Percentiles rank a stretch among this genome's conserved stretches.
Conservation (phyloP, 2,113 vertebrate species). For the Nesoenas mayeri region DNA sequence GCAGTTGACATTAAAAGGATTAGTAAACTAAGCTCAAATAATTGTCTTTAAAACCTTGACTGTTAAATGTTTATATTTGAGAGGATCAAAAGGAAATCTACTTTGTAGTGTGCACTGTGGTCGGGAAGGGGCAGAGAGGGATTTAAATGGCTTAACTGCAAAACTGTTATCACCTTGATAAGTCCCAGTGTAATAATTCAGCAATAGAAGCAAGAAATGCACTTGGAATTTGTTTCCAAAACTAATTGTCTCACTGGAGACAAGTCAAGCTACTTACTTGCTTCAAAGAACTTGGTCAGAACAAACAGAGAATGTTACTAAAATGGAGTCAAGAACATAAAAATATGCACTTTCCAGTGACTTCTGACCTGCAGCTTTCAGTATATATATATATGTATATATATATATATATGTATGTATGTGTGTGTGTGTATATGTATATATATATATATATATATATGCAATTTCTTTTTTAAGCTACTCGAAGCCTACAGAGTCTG, state of each 20-base stretch:
- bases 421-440: too few relatives aligned
- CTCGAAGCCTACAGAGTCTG: background rate
- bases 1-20: constrained; percentile 61
- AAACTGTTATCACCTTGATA: constrained; percentile 61
- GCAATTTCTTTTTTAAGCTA: background rate
- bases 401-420: too few relatives aligned
- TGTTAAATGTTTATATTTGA: constrained; percentile 63
- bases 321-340: constrained; percentile 29
- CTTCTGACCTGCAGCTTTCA: background rate
- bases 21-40: constrained; percentile 59
- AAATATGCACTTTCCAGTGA: constrained; percentile 7
- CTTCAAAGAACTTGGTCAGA: constrained; percentile 28
- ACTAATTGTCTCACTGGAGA: constrained; percentile 18
- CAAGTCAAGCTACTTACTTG: constrained; percentile 54
- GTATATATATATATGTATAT: too few relatives aligned
- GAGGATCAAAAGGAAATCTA: constrained; percentile 64
- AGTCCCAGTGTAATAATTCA: constrained; percentile 27
- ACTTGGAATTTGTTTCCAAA: constrained; percentile 44
- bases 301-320: constrained; percentile 16
- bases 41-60: constrained; percentile 58
- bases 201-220: constrained; percentile 41
- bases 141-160: constrained; percentile 62
- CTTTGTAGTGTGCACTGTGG: constrained; percentile 52
- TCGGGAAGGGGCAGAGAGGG: constrained; percentile 59
- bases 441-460: too few relatives aligned